Evolutionary conservation across 2,888 invertebrate species (phyloP), one percentile per base, ranked within the genome.

Genomic region (Drosophila niveifrons): DNA sequence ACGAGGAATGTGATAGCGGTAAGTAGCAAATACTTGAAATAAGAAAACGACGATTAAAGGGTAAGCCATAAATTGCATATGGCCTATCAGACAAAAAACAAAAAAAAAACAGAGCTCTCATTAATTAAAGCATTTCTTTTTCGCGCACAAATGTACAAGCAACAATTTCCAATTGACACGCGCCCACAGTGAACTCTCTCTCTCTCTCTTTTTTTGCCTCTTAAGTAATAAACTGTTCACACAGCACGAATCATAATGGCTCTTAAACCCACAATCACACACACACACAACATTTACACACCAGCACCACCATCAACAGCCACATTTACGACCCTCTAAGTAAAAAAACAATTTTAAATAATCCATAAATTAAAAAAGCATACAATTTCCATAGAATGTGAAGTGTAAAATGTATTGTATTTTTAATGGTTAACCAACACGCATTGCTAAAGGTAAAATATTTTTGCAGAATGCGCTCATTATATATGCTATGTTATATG

Each of bases 1-100:
- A 96, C 93, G 97, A 97, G 93, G 95, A 96, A 90, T 96, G 96
- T 92, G 96, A 97, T 93, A 96, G 96, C 94, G 96, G 96, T 97
- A 94, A 96, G 96, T 94, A 78, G 9, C 55, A 50, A 65, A 66
- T 44, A 1, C 10, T 36, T 36, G n/a, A 29, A 36, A 15, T 6
- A 11, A 17, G 9, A 59, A 47, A 31, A 31, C 29, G 34, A 48
- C 36, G 9, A 43, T 10, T 28, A 59, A 57, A 48, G n/a, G 17
- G 13, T 23, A 61, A 53, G 56, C 58, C 55, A 36, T 55, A 47
- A 58, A 65, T 28, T 55, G 64, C 58, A 64, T 58, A 58, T 66
- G 71, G 18, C 13, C 44, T 58, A 44, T 18, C 36, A 53, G 51
- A 64, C 29, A 61, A 66, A 56, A 23, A 23, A 23, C 23, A 1